Conservation (phyloP, 2,797 vertebrate species). For the Miichthys miiuy region DNA sequence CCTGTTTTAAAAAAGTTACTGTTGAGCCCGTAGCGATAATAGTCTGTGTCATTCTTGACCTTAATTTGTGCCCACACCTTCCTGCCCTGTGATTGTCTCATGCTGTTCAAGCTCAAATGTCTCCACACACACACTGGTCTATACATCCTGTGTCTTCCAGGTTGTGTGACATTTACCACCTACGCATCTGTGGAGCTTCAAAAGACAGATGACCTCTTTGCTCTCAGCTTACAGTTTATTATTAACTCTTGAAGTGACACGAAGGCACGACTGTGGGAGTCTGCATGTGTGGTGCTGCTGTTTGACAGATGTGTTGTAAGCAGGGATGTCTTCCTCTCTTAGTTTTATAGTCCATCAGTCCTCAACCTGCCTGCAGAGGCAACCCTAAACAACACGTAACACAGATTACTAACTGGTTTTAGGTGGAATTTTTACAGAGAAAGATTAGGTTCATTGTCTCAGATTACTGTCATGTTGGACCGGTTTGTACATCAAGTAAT, state of each 20-base stretch:
- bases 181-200: constrained; percentile 34
- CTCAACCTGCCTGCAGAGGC: no score
- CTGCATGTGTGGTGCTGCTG: neutral
- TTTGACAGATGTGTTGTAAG: neutral
- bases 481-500: no score
- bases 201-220: constrained; percentile 30
- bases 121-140: neutral
- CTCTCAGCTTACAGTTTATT: constrained; percentile 27
- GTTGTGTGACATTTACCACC: constrained; percentile 59
- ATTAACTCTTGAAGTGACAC: constrained; percentile 37
- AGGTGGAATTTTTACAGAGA: no score
- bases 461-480: no score
- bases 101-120: constrained; percentile 14
- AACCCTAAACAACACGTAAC: no score
- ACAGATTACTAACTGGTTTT: neutral
- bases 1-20: no score
- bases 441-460: no score
- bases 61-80: constrained; percentile 28
- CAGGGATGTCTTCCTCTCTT: neutral
- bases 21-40: neutral
- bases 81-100: constrained; percentile 19
- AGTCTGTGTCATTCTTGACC: constrained; percentile 6
- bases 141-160: constrained; percentile 30
- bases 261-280: neutral
- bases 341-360: neutral